Percentiles rank a stretch among this genome's conserved stretches.
Conservation (phyloP, 2,888 invertebrate genomes). For the Hipparchia semele region DNA sequence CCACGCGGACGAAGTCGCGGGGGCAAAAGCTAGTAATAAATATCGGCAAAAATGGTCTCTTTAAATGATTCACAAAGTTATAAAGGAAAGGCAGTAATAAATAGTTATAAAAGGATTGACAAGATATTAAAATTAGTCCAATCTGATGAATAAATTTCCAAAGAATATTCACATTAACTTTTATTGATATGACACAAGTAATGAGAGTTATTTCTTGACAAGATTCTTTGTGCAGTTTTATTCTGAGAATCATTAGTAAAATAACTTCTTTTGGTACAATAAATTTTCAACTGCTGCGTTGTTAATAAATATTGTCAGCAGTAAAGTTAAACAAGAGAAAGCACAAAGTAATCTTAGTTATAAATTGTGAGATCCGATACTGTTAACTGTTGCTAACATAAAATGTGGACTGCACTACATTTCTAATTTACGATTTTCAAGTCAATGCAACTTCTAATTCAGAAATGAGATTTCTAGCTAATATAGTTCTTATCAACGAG, state of each 20-base stretch:
- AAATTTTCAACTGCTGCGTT: neutral
- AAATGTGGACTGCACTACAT: slow-evolving; percentile 23
- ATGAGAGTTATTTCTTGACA: too few relatives aligned
- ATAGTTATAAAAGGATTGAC: neutral
- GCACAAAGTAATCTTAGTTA: slow-evolving; percentile 12
- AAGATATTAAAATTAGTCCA: too few relatives aligned
- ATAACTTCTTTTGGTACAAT: neutral
- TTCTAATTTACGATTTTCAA: slow-evolving; percentile 20
- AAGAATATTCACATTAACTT: neutral
- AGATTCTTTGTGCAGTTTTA: neutral
- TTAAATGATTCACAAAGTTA: neutral
- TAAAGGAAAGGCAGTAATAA: neutral
- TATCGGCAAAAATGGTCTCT: too few relatives aligned
- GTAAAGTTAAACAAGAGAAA: neutral
- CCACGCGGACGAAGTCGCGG: too few relatives aligned
- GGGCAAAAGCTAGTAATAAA: too few relatives aligned
- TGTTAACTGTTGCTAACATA: slow-evolving; percentile 14
- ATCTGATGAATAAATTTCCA: neutral
- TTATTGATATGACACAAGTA: too few relatives aligned
- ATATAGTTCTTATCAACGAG: slow-evolving; percentile 1
- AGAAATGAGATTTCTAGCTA: neutral
- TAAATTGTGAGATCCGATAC: slow-evolving; percentile 16
- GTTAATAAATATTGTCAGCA: neutral
- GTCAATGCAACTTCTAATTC: slow-evolving; percentile 9
- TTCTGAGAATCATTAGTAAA: neutral